Percentiles rank a stretch among this genome's conserved stretches.
Evolutionary conservation across 2,888 invertebrate genomes (phyloP).

Genomic region (Apamea monoglypha): DNA sequence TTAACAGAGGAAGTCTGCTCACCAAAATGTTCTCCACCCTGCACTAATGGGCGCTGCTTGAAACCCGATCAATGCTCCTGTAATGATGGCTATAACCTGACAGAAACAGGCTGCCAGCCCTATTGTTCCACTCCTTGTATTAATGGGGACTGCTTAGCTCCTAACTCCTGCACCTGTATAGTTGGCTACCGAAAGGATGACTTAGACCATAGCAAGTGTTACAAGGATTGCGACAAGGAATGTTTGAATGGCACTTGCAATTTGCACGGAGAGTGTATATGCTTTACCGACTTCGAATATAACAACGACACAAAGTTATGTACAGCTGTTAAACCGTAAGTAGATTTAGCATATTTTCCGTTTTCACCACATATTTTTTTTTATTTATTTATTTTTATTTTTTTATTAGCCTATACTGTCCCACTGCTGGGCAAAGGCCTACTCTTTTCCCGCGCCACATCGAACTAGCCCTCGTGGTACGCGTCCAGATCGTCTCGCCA

Average conservation of each 20-base stretch:
- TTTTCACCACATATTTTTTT: not conserved
- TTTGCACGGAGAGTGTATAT: slow-evolving; percentile 72
- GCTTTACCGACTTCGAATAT: slow-evolving; percentile 68
- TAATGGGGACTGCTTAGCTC: slow-evolving; percentile 77
- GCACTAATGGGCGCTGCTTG: slow-evolving; percentile 71
- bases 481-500: too few species aligned
- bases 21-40: slow-evolving; percentile 70
- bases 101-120: slow-evolving; percentile 54
- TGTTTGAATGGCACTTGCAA: slow-evolving; percentile 75
- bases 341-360: slow-evolving; percentile 36
- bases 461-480: too few species aligned
- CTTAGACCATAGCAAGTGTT: slow-evolving; percentile 66
- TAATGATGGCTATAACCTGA: slow-evolving; percentile 63
- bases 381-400: too few species aligned
- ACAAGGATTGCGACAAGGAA: slow-evolving; percentile 68
- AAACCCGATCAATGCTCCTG: slow-evolving; percentile 72
- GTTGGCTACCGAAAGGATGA: slow-evolving; percentile 64
- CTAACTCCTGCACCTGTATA: slow-evolving; percentile 73
- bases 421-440: too few species aligned
- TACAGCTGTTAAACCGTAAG: slow-evolving; percentile 70
- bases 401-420: too few species aligned
- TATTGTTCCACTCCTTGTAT: slow-evolving; percentile 51
- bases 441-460: too few species aligned
- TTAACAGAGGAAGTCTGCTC: slow-evolving; percentile 53
- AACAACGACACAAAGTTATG: slow-evolving; percentile 69